Evolutionary conservation across 53 echinoderm and acorn worm genomes (phyloP).

Genomic region (Paracentrotus lividus): DNA sequence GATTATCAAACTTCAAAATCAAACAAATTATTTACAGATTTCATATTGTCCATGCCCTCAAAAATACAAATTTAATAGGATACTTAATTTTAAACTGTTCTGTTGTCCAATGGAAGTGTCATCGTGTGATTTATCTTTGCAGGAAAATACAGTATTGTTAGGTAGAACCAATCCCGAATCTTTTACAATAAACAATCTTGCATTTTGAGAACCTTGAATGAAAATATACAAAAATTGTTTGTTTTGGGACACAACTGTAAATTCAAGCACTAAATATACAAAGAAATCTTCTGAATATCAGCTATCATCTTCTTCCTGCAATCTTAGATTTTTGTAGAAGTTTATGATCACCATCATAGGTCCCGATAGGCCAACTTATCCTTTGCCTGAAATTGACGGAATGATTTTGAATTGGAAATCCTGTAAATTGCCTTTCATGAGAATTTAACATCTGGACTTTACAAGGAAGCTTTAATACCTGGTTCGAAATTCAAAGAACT

Average conservation of each 20-base stretch:
- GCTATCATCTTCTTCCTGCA: too few relatives aligned
- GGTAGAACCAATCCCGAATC: too few relatives aligned
- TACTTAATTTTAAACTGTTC: not conserved
- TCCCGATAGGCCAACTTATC: too few relatives aligned
- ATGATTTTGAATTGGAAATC: not conserved
- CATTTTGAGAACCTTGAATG: too few relatives aligned
- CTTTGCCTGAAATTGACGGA: not conserved
- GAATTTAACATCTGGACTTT: slow-evolving; percentile 22
- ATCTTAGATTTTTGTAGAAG: too few relatives aligned
- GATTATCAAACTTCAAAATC: not conserved
- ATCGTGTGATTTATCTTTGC: slow-evolving; percentile 1
- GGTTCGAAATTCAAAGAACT: not conserved
- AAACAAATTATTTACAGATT: not conserved
- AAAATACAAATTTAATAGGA: slow-evolving; percentile 8
- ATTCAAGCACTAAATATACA: too few relatives aligned
- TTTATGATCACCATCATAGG: too few relatives aligned
- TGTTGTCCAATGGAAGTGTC: not conserved
- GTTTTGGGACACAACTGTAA: too few relatives aligned
- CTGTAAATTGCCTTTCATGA: slow-evolving; percentile 36
- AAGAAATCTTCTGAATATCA: too few relatives aligned
- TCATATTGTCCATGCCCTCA: not conserved
- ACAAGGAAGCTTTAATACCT: not conserved
- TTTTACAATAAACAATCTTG: too few relatives aligned
- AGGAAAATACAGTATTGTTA: not conserved
- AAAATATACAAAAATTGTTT: too few relatives aligned